Percentiles rank a stretch among this genome's conserved stretches.
Conservation (phyloP, 1,140 invertebrate species). For the Pararge aegeria region DNA sequence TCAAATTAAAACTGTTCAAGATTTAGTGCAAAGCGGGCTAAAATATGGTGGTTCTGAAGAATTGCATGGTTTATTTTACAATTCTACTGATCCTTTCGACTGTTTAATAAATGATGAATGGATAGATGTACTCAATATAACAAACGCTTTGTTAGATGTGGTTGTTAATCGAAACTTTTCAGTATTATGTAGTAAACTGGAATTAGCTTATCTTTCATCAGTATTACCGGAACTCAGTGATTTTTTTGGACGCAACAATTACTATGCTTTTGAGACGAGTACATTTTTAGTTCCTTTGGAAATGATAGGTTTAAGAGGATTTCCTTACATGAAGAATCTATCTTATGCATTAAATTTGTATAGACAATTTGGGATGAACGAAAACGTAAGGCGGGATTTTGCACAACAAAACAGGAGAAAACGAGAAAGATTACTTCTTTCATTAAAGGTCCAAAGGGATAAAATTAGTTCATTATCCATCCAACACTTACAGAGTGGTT, state of each 20-base stretch:
- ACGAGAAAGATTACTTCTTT: conserved; percentile 32
- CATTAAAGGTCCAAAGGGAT: conserved; percentile 23
- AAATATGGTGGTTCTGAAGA: conserved; percentile 74
- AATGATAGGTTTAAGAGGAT: conserved; percentile 76
- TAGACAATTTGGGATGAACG: conserved; percentile 67
- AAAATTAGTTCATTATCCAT: conserved; percentile 63
- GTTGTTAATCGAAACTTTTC: conserved; percentile 64
- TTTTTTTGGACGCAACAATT: conserved; percentile 47
- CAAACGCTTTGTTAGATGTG: conserved; percentile 62
- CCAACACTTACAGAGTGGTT: conserved; percentile 76
- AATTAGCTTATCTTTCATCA: conserved; percentile 57
- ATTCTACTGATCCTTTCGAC: conserved; percentile 67
- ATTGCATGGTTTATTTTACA: conserved; percentile 74
- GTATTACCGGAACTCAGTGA: conserved; percentile 60
- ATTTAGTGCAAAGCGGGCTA: conserved; percentile 68
- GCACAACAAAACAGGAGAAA: conserved; percentile 28
- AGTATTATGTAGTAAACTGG: conserved; percentile 54
- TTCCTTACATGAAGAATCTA: conserved; percentile 73
- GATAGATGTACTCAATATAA: conserved; percentile 53
- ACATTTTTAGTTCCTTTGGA: conserved; percentile 78
- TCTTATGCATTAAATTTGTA: conserved; percentile 63
- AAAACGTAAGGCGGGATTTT: conserved; percentile 47
- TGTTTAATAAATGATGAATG: conserved; percentile 63
- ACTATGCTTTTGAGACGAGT: conserved; percentile 62
- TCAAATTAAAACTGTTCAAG: conserved; percentile 73